Conservation (phyloP, 2,888 invertebrate species). For the Leptopilina drosophilae region DNA sequence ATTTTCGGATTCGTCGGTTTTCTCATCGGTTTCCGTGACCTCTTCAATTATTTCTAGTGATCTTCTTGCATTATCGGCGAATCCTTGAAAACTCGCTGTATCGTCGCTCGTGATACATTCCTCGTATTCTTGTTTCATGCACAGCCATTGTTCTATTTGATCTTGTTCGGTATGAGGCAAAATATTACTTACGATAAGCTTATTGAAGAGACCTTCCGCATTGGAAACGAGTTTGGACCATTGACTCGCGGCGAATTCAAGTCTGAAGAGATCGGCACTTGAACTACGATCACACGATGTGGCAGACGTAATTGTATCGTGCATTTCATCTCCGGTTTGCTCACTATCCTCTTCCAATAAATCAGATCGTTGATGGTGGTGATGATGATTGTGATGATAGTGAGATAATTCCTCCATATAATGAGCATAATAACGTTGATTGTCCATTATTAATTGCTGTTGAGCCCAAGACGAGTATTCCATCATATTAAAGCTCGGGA, state of each 20-base stretch:
- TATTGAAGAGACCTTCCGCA: conserved; percentile 90
- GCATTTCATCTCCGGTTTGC: conserved; percentile 69
- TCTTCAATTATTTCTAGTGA: conserved; percentile 80
- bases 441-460: conserved; percentile 48
- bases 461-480: conserved; percentile 65
- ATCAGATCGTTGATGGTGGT: conserved; percentile 48
- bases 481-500: conserved; percentile 61
- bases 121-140: conserved; percentile 91
- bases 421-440: conserved; percentile 55
- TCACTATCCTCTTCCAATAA: conserved; percentile 69
- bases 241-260: conserved; percentile 90
- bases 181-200: conserved; percentile 84
- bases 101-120: conserved; percentile 85
- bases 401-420: conserved; percentile 54
- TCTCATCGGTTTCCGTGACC: conserved; percentile 76
- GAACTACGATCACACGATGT: conserved; percentile 72
- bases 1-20: conserved; percentile 72
- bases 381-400: conserved; percentile 36
- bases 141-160: conserved; percentile 90
- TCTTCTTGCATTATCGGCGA: conserved; percentile 78
- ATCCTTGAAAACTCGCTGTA: conserved; percentile 73
- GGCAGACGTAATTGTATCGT: conserved; percentile 70
- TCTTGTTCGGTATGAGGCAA: conserved; percentile 85
- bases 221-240: conserved; percentile 90
- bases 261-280: conserved; percentile 81